These are phyloP conservation scores for Anoplophora glabripennis DNA, from an alignment of 1,140 invertebrate species.

Conservation along the genomic window DNA sequence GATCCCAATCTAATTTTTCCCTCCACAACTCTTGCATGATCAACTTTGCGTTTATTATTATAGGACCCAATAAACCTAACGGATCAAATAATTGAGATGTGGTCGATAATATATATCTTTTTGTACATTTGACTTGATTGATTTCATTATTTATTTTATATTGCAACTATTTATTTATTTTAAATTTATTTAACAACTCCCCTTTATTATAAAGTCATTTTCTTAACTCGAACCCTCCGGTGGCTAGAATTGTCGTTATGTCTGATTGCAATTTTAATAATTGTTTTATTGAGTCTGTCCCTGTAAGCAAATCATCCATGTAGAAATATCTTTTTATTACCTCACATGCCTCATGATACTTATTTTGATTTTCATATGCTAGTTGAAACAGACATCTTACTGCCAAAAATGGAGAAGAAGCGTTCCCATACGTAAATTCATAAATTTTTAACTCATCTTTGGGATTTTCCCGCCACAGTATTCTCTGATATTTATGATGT, in stretches of 20 bases:
- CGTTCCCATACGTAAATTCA: conserved; percentile 35
- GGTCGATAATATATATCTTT: conserved; percentile 27
- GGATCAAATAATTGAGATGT: conserved; percentile 38
- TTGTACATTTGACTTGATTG: conserved; percentile 10
- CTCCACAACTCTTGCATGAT: conserved; percentile 35
- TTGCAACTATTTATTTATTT: conserved; percentile 3
- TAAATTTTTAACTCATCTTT: conserved; percentile 35
- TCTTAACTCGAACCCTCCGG: conserved; percentile 38
- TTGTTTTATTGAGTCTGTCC: conserved; percentile 20
- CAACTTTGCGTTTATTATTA: conserved; percentile 31
- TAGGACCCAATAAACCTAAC: conserved; percentile 33
- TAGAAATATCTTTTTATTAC: conserved; percentile 22
- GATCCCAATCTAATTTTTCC: conserved; percentile 32
- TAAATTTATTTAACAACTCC: conserved; percentile 7
- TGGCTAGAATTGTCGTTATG: conserved; percentile 1
- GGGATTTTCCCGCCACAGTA: too few relatives aligned
- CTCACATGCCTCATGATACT: not conserved
- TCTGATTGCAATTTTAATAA: conserved; percentile 23
- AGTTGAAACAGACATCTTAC: conserved; percentile 27
- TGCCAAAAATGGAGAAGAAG: conserved; percentile 35
- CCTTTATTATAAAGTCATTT: conserved; percentile 45
- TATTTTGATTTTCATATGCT: conserved; percentile 15
- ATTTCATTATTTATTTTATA: conserved; percentile 3
- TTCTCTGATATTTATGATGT: too few relatives aligned
- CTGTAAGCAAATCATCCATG: conserved; percentile 28